phyloP scores from a whole-genome alignment of 2,113 vertebrate genomes.

The Nansenia antarctica region DNA sequence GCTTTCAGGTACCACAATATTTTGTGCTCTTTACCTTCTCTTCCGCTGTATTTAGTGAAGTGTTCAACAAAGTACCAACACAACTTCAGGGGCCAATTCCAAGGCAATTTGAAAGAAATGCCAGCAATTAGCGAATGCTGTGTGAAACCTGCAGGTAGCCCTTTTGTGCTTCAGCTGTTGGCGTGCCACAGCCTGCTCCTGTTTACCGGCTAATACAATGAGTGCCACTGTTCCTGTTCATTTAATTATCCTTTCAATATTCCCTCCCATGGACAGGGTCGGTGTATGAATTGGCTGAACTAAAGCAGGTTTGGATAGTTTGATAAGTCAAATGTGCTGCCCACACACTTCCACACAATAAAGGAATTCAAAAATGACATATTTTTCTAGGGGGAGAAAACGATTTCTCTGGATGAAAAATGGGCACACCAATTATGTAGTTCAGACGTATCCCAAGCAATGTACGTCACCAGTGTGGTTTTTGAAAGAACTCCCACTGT shows the following conservation, averaged over 20 bases:
- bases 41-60: no score
- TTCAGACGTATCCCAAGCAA: background rate
- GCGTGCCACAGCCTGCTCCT: background rate
- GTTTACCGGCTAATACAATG: background rate
- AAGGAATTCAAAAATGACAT: background rate
- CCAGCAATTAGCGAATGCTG: background rate
- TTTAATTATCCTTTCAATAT: background rate
- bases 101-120: background rate
- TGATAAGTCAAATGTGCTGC: no score
- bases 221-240: background rate
- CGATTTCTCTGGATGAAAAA: background rate
- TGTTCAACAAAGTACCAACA: no score
- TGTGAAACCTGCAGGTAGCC: background rate
- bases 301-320: background rate
- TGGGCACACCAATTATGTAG: background rate
- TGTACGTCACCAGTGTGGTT: background rate
- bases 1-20: no score
- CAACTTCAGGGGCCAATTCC: background rate
- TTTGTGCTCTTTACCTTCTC: no score
- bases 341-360: no score
- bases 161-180: background rate
- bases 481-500: background rate
- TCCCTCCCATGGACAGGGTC: background rate
- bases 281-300: background rate
- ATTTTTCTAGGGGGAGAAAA: background rate